Evolutionary conservation across 92 coral and sea anemone genomes (phyloP).

Genomic region (Phenganax subtilis): DNA sequence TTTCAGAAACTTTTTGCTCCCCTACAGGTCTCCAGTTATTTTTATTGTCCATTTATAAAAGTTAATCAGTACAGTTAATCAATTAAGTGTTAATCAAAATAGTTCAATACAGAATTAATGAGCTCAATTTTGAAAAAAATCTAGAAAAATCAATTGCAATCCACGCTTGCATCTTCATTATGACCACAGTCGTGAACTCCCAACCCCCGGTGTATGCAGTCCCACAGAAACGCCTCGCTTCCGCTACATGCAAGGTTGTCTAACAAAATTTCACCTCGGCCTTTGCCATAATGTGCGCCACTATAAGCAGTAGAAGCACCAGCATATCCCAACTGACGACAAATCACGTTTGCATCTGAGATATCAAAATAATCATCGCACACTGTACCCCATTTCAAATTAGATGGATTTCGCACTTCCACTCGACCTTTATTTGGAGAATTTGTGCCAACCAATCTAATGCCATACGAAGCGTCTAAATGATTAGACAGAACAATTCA

Average conservation of each 20-base stretch:
- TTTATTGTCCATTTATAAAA: too few species aligned
- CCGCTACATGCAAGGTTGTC: not conserved
- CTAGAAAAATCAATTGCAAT: not conserved
- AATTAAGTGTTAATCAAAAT: too few species aligned
- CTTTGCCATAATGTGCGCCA: not conserved
- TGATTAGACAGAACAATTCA: not conserved
- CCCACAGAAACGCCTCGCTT: not conserved
- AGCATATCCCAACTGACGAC: constrained; percentile 21
- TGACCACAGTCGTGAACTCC: constrained; percentile 11
- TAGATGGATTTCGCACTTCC: not conserved
- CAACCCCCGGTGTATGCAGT: not conserved
- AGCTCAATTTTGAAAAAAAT: too few species aligned
- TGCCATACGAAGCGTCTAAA: not conserved
- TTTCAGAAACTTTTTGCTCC: too few species aligned
- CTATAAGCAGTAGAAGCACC: not conserved
- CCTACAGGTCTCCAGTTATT: too few species aligned
- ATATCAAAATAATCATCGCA: constrained; percentile 16
- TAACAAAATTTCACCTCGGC: not conserved
- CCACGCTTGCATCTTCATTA: constrained; percentile 14
- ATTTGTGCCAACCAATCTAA: constrained; percentile 5
- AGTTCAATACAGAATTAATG: too few species aligned
- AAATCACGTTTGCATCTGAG: not conserved
- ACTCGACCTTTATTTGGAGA: constrained; percentile 5
- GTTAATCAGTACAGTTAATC: too few species aligned
- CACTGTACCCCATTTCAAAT: not conserved